phyloP scores from a whole-genome alignment of 1,140 invertebrate species.

The Phymastichus coffea region DNA sequence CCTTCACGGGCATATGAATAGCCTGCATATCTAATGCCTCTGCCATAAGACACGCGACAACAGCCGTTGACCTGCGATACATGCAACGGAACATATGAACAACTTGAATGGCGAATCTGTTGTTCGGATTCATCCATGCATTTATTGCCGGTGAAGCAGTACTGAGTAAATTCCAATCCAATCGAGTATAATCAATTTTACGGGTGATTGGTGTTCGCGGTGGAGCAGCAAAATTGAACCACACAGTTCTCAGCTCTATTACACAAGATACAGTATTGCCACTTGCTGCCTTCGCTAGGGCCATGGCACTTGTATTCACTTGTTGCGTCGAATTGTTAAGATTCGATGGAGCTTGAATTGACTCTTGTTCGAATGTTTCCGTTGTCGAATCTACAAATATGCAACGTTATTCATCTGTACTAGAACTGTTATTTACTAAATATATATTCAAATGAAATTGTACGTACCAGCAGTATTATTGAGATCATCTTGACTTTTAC shows the following conservation, averaged over 20 bases:
- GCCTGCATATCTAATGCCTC: conserved; percentile 84
- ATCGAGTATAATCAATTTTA: conserved; percentile 91
- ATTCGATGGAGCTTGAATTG: conserved; percentile 23
- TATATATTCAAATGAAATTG: neutral
- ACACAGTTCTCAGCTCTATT: conserved; percentile 86
- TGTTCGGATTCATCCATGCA: conserved; percentile 95
- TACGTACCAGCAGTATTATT: conserved; percentile 41
- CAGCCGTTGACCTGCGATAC: conserved; percentile 78
- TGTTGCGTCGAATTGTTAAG: conserved; percentile 43
- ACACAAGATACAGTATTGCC: conserved; percentile 77
- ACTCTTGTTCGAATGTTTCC: conserved; percentile 53
- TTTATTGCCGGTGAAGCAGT: conserved; percentile 95
- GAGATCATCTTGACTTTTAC: conserved; percentile 48
- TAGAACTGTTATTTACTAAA: neutral
- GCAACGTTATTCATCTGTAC: neutral
- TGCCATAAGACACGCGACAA: conserved; percentile 92
- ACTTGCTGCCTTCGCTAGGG: conserved; percentile 48
- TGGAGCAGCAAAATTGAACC: conserved; percentile 97
- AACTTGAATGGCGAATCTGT: conserved; percentile 80
- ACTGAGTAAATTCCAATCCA: conserved; percentile 95
- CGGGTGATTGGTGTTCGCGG: conserved; percentile 90
- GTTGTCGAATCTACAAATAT: conserved; percentile 36
- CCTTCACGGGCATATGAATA: conserved; percentile 82
- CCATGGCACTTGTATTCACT: conserved; percentile 49
- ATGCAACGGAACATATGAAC: conserved; percentile 76